Base-by-base conservation (phyloP, 2,888 invertebrate species). In the Danaus chrysippus region DNA sequence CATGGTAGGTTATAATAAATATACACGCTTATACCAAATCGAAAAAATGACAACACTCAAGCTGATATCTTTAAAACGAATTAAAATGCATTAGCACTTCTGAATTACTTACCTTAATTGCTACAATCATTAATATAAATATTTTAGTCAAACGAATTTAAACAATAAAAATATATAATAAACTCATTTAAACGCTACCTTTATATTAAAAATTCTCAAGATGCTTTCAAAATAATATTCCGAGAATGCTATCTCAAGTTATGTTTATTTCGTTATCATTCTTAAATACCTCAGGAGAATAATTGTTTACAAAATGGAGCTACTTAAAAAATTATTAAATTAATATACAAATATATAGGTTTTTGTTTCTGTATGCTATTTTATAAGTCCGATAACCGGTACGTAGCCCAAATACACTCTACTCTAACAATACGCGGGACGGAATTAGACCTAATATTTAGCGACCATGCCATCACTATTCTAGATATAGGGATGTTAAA, bases 391-490 rank as follows among this genome's bases (percentile, higher is more conserved):
- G 8, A 34, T 34, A 34, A 34, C 23, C 23, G 23, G 23, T 34
- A 5, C 23, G 23, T 8, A 34, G 23, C 23, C 23, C 23, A 34
- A 34, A 34, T 34, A 34, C 23, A 34, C 6, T 34, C 42, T 41
- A 49, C 52, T 13, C 55, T 55, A 58, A 86, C 87, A 87, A 87
- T 86, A 84, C 86, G 83, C 76, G 79, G 79, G 81, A 83, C 86
- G 72, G 77, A 87, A 80, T 86, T 87, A 87, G 87, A 79, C 71
- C 74, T 82, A 84, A 84, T 86, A 86, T 85, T 84, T 79, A 68
- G 76, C 78, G 70, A 71, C 68, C 70, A 71, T 72, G 72, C 62
- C 68, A 63, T 69, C 64, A 75, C 78, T 79, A 79, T 76, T 78
- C 73, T 75, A 67, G 68, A 53, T 17, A n/a, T 57, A 61, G 67